These are phyloP conservation scores for Anolis apletophallus DNA, from an alignment of 2,797 vertebrate genomes.

Conservation along the genomic window DNA sequence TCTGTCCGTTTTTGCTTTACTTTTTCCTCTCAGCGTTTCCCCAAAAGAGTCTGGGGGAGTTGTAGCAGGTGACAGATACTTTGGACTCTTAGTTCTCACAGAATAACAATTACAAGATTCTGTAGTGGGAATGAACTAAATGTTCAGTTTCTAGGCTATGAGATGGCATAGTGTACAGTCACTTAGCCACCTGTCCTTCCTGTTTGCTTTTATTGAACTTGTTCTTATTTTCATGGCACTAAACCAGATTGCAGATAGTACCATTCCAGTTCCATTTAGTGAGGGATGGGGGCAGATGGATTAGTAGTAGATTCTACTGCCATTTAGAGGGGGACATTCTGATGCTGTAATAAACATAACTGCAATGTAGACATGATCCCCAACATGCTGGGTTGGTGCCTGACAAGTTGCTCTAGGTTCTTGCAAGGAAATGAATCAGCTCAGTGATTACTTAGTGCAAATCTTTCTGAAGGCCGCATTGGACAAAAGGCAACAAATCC, in stretches of 20 bases:
- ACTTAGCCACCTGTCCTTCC: neutral
- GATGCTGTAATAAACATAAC: neutral
- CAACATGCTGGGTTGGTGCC: neutral
- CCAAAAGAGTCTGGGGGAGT: neutral
- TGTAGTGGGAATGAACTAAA: neutral
- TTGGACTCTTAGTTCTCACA: neutral
- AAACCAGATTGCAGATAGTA: neutral
- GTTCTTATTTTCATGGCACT: neutral
- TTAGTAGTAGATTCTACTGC: neutral
- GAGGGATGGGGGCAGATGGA: no score
- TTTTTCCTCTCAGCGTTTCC: neutral
- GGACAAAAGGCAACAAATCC: slow-evolving; percentile 36
- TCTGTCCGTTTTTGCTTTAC: neutral
- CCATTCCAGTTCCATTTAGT: slow-evolving; percentile 1
- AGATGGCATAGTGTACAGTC: neutral
- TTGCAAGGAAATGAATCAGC: slow-evolving; percentile 7
- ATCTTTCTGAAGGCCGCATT: slow-evolving; percentile 27
- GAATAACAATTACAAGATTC: neutral
- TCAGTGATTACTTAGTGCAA: neutral
- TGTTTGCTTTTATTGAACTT: neutral
- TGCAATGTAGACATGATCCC: neutral
- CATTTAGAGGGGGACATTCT: neutral
- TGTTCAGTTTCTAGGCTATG: neutral
- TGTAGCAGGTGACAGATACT: neutral
- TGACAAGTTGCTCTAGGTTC: neutral